A percentile compares a stretch with the other conserved stretches of the same genome.
Conservation (phyloP, 2,113 vertebrate genomes). For the Erythrolamprus reginae region DNA sequence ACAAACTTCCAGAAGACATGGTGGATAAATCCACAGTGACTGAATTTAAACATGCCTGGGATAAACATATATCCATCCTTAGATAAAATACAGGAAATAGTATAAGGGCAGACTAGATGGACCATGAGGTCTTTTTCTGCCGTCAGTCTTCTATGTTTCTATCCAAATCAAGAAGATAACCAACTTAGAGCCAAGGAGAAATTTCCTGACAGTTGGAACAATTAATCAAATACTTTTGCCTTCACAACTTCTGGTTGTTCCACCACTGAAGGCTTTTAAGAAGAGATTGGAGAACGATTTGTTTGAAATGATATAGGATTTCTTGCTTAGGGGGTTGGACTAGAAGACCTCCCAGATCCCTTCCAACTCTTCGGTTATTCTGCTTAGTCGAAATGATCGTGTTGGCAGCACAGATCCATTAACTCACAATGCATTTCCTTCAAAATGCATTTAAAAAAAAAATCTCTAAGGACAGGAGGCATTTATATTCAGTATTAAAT, state of each 20-base stretch:
- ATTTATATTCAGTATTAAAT: neutral
- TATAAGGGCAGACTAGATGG: too few species aligned
- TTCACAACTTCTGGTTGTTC: rapidly evolving
- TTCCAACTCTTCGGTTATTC: neutral
- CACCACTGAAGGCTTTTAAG: neutral
- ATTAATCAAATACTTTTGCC: neutral
- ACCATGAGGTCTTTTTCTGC: too few species aligned
- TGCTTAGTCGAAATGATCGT: neutral
- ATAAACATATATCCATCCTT: too few species aligned
- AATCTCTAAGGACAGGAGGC: neutral
- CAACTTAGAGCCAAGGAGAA: neutral
- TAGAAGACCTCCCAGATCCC: neutral
- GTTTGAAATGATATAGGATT: neutral
- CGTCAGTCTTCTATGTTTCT: too few species aligned
- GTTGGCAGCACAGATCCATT: neutral
- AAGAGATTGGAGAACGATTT: neutral
- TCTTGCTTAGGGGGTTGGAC: neutral
- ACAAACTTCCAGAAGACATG: too few species aligned
- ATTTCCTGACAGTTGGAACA: neutral
- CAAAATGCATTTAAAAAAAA: neutral
- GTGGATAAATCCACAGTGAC: too few species aligned
- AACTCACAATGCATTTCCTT: neutral
- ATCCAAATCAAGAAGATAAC: too few species aligned
- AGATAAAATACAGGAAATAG: too few species aligned
- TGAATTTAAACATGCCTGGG: too few species aligned